phyloP scores from a whole-genome alignment of 2,888 invertebrate species.

The Pegoplata infirma region DNA sequence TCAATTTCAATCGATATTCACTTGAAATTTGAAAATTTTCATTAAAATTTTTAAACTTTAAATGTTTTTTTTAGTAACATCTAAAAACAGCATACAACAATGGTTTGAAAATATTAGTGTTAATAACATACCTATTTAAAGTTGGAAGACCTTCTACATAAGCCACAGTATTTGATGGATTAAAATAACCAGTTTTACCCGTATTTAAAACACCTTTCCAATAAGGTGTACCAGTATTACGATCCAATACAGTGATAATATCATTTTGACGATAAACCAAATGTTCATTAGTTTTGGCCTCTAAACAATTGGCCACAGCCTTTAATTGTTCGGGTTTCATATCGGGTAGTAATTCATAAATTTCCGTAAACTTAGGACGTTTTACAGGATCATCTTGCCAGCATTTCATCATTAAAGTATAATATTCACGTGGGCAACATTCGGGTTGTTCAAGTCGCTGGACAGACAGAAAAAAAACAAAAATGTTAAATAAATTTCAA shows the following conservation, averaged over 20 bases:
- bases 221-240: constrained; percentile 84
- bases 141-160: constrained; percentile 83
- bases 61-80: too few species aligned
- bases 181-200: constrained; percentile 95
- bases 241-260: constrained; percentile 94
- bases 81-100: too few species aligned
- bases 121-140: constrained; percentile 70
- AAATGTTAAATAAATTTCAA: background rate
- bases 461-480: too few species aligned
- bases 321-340: constrained; percentile 96
- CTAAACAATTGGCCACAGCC: constrained; percentile 81
- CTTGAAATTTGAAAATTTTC: too few species aligned
- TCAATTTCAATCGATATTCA: too few species aligned
- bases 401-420: constrained; percentile 94
- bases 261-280: constrained; percentile 92
- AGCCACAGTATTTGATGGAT: constrained; percentile 92
- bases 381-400: constrained; percentile 95
- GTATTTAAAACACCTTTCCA: constrained; percentile 95
- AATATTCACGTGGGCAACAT: constrained; percentile 95
- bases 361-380: constrained; percentile 93
- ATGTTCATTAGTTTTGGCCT: constrained; percentile 82
- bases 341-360: constrained; percentile 87
- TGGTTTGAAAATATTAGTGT: too few species aligned
- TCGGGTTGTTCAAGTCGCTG: constrained; percentile 94
- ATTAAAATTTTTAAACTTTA: too few species aligned